These are phyloP conservation scores for Hypsopygia costalis DNA, from an alignment of 2,888 invertebrate species.

Conservation along the genomic window DNA sequence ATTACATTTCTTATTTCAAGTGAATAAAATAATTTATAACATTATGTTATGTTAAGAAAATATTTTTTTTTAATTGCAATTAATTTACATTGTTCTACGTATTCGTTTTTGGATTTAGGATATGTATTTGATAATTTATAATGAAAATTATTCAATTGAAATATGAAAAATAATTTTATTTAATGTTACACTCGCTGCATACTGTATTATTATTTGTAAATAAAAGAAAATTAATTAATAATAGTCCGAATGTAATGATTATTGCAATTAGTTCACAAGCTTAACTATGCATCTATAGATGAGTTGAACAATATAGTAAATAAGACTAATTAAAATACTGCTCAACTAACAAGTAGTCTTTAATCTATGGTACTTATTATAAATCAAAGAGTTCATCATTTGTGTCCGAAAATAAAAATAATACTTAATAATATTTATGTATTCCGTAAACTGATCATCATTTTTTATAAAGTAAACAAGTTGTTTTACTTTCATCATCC, in stretches of 20 bases:
- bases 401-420: too few species aligned
- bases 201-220: constrained; percentile 32
- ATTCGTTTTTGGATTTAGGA: not conserved
- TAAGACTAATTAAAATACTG: too few species aligned
- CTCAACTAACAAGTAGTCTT: too few species aligned
- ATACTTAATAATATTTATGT: too few species aligned
- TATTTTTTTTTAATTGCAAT: too few species aligned
- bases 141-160: not conserved
- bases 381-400: too few species aligned
- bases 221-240: constrained; percentile 32
- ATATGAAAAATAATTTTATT: not conserved
- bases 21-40: not conserved
- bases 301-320: too few species aligned
- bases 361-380: too few species aligned
- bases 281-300: constrained; percentile 17
- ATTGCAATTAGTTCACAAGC: constrained; percentile 45
- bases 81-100: too few species aligned
- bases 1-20: not conserved
- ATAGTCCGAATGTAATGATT: constrained; percentile 35
- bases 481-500: too few species aligned
- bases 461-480: too few species aligned
- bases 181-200: constrained; percentile 3
- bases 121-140: not conserved
- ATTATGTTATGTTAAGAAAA: not conserved
- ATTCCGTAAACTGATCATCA: too few species aligned